These are phyloP conservation scores for Spisula subtruncata DNA, from an alignment of 2,888 invertebrate genomes.

Conservation along the genomic window DNA sequence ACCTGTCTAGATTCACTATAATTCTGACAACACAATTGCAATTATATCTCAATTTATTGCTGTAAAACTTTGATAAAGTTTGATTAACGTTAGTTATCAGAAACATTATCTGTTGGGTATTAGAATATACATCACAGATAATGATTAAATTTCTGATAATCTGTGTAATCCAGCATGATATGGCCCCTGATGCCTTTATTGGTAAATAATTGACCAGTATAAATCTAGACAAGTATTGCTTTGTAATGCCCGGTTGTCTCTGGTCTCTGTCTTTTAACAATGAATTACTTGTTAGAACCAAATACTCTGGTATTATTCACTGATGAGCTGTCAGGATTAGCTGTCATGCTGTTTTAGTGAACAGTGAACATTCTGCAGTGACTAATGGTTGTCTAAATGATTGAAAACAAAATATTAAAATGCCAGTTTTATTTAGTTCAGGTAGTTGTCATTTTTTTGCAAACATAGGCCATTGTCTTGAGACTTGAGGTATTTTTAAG, in stretches of 20 bases:
- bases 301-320: neutral
- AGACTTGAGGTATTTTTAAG: too few species aligned
- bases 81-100: too few species aligned
- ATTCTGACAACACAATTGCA: neutral
- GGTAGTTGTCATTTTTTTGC: too few species aligned
- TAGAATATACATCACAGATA: neutral
- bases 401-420: too few species aligned
- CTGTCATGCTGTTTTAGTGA: neutral
- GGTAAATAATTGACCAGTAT: slow-evolving; percentile 18
- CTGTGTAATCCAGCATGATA: neutral
- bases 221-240: slow-evolving; percentile 11
- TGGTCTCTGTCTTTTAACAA: neutral
- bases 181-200: neutral
- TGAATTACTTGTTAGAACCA: neutral
- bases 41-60: slow-evolving; percentile 15
- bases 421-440: too few species aligned
- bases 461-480: too few species aligned
- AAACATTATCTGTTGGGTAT: neutral
- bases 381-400: too few species aligned
- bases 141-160: neutral
- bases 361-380: too few species aligned
- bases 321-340: neutral
- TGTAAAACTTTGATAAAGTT: neutral
- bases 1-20: neutral
- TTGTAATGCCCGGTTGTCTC: neutral